Evolutionary conservation across 2,797 vertebrate species (phyloP).

Genomic region (Picus viridis): DNA sequence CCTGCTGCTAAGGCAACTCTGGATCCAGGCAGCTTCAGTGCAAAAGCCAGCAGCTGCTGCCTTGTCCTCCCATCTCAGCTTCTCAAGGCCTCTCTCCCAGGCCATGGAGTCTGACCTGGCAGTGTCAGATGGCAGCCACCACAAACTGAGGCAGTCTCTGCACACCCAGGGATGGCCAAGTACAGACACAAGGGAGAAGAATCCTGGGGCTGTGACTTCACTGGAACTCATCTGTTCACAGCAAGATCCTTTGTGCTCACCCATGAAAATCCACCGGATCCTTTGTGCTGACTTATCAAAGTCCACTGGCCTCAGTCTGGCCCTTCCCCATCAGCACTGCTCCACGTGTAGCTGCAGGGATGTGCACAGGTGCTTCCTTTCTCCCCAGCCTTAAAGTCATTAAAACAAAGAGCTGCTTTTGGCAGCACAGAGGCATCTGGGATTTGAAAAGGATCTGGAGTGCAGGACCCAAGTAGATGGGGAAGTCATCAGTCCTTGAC

Average conservation of each 20-base stretch:
- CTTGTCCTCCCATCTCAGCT: neutral
- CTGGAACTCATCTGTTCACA: conserved; percentile 23
- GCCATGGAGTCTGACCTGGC: neutral
- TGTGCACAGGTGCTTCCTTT: neutral
- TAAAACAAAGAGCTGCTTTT: conserved; percentile 47
- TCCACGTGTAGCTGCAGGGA: neutral
- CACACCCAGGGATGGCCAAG: neutral
- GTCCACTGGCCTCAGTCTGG: neutral
- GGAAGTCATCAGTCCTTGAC: conserved; percentile 40
- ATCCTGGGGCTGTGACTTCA: conserved; percentile 4
- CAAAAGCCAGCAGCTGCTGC: neutral
- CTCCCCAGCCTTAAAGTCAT: conserved; percentile 21
- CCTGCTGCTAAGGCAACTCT: neutral
- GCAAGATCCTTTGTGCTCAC: neutral
- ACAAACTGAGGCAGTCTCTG: neutral
- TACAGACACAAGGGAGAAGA: neutral
- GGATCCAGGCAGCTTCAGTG: conserved; percentile 30
- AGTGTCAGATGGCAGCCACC: neutral
- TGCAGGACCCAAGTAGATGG: neutral
- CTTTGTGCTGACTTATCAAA: neutral
- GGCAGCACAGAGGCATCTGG: conserved; percentile 49
- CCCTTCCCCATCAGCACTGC: neutral
- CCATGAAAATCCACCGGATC: neutral
- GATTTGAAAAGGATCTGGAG: conserved; percentile 44
- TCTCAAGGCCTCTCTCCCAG: neutral